Conservation (phyloP, 2,797 vertebrate species). For the Steatocranus sp. region DNA sequence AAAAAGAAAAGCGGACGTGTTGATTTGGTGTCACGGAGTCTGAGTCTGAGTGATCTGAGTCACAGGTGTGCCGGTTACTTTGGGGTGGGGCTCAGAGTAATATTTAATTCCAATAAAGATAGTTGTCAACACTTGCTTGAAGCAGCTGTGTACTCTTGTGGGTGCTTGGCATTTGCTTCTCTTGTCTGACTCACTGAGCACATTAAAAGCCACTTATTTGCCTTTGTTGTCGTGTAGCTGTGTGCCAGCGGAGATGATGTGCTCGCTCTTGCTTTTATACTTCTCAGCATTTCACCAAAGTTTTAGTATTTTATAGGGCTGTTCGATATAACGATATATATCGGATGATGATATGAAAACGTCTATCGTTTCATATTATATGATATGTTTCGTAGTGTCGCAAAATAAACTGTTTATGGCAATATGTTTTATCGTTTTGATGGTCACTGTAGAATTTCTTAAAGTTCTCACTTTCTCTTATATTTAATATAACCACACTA, state of each 20-base stretch:
- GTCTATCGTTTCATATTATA: too few species aligned
- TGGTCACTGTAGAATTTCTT: too few species aligned
- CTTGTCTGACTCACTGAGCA: conserved; percentile 56
- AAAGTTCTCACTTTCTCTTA: too few species aligned
- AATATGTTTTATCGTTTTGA: too few species aligned
- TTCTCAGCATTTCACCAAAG: neutral
- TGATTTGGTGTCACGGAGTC: conserved; percentile 52
- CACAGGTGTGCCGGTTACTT: conserved; percentile 53
- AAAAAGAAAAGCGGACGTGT: neutral
- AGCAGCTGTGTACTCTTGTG: conserved; percentile 57
- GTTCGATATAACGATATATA: too few species aligned
- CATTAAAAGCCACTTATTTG: conserved; percentile 65
- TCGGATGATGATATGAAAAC: too few species aligned
- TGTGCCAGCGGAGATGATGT: conserved; percentile 1
- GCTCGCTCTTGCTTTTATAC: conserved; percentile 12
- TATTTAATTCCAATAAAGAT: conserved; percentile 76
- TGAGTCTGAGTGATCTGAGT: conserved; percentile 60
- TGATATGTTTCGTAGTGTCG: too few species aligned
- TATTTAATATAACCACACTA: too few species aligned
- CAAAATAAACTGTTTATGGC: too few species aligned
- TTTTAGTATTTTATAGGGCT: conserved; percentile 26
- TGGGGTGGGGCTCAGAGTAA: conserved; percentile 46
- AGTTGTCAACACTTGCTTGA: conserved; percentile 69
- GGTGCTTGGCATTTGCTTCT: conserved; percentile 59
- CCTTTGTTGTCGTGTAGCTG: conserved; percentile 19